These are phyloP conservation scores for Microcebus lehilahytsara DNA, from an alignment of 2,113 vertebrate genomes.

Conservation along the genomic window DNA sequence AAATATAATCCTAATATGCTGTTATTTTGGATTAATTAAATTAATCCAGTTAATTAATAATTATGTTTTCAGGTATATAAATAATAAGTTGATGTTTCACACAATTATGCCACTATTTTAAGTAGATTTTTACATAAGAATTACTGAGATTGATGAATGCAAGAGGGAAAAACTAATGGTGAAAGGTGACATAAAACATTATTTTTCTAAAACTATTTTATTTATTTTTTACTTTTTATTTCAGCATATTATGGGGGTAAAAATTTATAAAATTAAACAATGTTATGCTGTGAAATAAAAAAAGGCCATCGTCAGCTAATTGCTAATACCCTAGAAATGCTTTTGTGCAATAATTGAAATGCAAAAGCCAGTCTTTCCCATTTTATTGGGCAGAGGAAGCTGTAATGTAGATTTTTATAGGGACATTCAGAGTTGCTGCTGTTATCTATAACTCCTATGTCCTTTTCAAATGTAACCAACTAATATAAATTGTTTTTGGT, in stretches of 20 bases:
- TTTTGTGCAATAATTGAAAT: constrained; percentile 17
- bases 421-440: not conserved
- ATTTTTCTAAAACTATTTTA: constrained; percentile 8
- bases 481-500: constrained; percentile 46
- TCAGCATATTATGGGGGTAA: too few species aligned
- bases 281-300: constrained; percentile 10
- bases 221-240: too few species aligned
- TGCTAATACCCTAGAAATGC: not conserved
- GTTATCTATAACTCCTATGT: constrained; percentile 23
- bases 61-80: not conserved
- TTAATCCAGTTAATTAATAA: not conserved
- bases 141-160: not conserved
- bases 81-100: constrained; percentile 7
- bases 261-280: constrained; percentile 28
- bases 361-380: constrained; percentile 3
- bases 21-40: not conserved
- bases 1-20: not conserved
- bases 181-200: constrained; percentile 41
- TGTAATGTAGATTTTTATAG: constrained; percentile 53
- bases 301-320: constrained; percentile 18
- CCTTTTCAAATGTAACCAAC: constrained; percentile 51
- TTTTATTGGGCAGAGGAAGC: constrained; percentile 23
- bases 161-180: constrained; percentile 20
- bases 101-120: not conserved
- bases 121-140: constrained; percentile 31